Conservation (phyloP, 2,113 vertebrate genomes). For the Globicephala melas region DNA sequence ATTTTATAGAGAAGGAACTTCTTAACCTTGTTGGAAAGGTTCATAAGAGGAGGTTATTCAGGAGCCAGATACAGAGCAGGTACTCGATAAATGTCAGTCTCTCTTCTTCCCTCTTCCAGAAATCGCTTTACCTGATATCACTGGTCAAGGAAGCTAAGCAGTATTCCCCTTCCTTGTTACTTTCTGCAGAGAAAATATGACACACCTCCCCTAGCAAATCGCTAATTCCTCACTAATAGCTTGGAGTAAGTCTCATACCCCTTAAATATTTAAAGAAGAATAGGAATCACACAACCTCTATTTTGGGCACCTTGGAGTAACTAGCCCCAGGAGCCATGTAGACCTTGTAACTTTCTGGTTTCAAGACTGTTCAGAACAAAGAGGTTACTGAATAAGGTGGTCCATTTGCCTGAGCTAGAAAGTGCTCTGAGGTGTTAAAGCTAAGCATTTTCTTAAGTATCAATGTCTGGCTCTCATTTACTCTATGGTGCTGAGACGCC, state of each 20-base stretch:
- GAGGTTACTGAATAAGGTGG: background rate
- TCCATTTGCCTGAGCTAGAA: background rate
- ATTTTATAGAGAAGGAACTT: background rate
- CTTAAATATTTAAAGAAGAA: background rate
- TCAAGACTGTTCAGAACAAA: background rate
- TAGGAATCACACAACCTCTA: background rate
- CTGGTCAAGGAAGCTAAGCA: background rate
- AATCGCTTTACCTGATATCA: background rate
- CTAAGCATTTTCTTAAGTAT: background rate
- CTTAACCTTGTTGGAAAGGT: background rate
- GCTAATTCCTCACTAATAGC: background rate
- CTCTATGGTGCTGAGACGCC: background rate
- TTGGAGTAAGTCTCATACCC: background rate
- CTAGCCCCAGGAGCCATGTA: background rate
- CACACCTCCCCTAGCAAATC: background rate
- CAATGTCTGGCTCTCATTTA: constrained; percentile 13
- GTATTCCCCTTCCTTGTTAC: background rate
- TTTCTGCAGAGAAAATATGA: background rate
- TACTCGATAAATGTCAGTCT: background rate
- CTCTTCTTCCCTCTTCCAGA: background rate
- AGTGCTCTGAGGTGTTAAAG: constrained; percentile 27
- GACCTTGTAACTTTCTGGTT: background rate
- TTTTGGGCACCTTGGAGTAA: background rate
- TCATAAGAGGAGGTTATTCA: background rate
- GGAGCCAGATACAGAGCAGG: background rate